These are phyloP conservation scores for Drosophila ohnishii DNA, from an alignment of 1,140 invertebrate genomes.

Conservation along the genomic window DNA sequence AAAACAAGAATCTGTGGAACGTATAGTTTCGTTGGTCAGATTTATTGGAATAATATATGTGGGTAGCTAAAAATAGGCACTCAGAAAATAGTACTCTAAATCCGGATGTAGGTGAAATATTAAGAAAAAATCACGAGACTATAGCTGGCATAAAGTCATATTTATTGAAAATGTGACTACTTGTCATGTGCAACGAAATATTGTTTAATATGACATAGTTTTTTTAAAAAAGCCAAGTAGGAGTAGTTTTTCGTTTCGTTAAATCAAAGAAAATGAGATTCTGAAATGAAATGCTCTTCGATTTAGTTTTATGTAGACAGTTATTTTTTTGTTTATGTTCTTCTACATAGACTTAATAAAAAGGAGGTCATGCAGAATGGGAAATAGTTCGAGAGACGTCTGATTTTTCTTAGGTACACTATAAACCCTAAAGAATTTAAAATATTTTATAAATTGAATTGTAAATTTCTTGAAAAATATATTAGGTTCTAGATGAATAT, in stretches of 20 bases:
- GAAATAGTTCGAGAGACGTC: too few species aligned
- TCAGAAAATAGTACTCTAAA: not conserved
- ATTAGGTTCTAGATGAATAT: not conserved
- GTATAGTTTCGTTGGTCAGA: slow-evolving; percentile 12
- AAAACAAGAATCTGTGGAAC: slow-evolving; percentile 18
- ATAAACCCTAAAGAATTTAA: not conserved
- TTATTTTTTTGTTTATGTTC: not conserved
- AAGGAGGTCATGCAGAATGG: not conserved
- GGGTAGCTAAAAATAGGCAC: not conserved
- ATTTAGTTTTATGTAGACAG: not conserved
- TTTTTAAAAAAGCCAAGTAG: not conserved
- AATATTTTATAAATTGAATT: too few species aligned
- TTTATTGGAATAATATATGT: slow-evolving; percentile 16
- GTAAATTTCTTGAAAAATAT: not conserved
- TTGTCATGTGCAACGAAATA: not conserved
- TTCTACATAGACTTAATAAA: not conserved
- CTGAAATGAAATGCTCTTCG: too few species aligned
- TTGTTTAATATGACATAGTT: not conserved
- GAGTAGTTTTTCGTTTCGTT: not conserved
- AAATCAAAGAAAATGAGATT: not conserved
- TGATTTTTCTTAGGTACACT: too few species aligned
- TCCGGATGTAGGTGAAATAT: not conserved
- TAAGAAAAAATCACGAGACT: not conserved
- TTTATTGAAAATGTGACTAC: not conserved
- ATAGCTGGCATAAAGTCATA: not conserved